Base-by-base conservation (phyloP, 2,888 invertebrate species). In the Aporophyla nigra region DNA sequence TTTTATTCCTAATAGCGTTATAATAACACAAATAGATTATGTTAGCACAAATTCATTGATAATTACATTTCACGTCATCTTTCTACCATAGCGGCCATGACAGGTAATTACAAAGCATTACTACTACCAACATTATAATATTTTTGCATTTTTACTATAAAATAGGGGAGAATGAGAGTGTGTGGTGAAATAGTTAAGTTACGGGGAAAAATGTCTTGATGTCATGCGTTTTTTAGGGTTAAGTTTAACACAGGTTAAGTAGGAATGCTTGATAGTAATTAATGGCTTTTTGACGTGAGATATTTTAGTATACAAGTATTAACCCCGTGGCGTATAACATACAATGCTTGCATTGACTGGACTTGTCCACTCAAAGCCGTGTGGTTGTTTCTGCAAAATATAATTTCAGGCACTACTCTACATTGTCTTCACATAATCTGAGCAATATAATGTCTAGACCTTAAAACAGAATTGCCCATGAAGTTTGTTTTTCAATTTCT, bases 31-130 rank as follows among this genome's bases (percentile, higher is more conserved):
- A 84, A 84, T 80, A 84, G 70, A 81, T 75, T 65, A 82, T 76
- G 80, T 87, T 85, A 79, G 77, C 68, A 81, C 84, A 86, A 87
- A 84, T 81, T 84, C 86, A 84, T 81, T 83, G 84, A 84, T 87
- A 87, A 87, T 87, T 87, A 80, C 74, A 83, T 43, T 69, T 73
- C 72, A 73, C 83, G 68, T 82, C 67, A 58, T 84, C 14, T 76
- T 66, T 49, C 6, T 51, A 77, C 68, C 77, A 74, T 79, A 82
- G 79, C 67, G 65, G 69, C 78, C 86, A 77, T 80, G 78, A 84
- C 82, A 59, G 59, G 68, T 84, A 74, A 84, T 84, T 83, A 66
- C 53, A 51, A 40, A 61, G n/a, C 33, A 79, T 72, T 71, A 69
- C 56, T 53, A 68, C 70, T 54, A 54, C 62, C 61, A 53, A 72